A percentile compares a stretch with the other conserved stretches of the same genome.
Conservation (phyloP, 2,797 vertebrate genomes). For the Brotula barbata region DNA sequence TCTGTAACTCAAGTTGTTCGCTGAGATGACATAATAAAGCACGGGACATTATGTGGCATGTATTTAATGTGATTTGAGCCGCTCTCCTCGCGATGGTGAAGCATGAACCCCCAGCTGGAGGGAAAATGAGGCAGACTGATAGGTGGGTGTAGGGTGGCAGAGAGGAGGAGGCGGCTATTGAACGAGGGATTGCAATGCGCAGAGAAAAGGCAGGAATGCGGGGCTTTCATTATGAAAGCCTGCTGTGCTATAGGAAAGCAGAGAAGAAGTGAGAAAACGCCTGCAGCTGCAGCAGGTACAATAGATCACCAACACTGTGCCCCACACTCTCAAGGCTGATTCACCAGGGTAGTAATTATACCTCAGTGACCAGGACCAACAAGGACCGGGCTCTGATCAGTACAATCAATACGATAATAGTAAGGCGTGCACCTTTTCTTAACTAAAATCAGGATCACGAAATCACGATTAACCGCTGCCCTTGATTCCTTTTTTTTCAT, state of each 20-base stretch:
- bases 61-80: conserved; percentile 67
- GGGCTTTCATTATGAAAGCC: conserved; percentile 53
- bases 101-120: conserved; percentile 45
- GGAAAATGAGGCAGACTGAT: conserved; percentile 41
- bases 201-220: conserved; percentile 66
- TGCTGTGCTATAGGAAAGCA: conserved; percentile 55
- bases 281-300: conserved; percentile 61
- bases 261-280: conserved; percentile 62
- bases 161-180: conserved; percentile 56
- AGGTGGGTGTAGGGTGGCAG: conserved; percentile 57
- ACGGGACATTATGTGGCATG: conserved; percentile 49
- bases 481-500: not conserved
- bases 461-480: too few species aligned
- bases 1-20: conserved; percentile 66
- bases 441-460: conserved; percentile 1
- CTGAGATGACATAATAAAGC: conserved; percentile 63
- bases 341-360: conserved; percentile 42
- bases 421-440: not conserved
- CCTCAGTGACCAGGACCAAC: conserved; percentile 23
- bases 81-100: conserved; percentile 50
- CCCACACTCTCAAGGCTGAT: not conserved
- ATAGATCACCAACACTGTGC: conserved; percentile 33
- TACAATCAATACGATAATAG: not conserved
- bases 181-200: conserved; percentile 54
- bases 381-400: not conserved